Conservation (phyloP, 1,140 invertebrate species). For the Drosophila ambigua region DNA sequence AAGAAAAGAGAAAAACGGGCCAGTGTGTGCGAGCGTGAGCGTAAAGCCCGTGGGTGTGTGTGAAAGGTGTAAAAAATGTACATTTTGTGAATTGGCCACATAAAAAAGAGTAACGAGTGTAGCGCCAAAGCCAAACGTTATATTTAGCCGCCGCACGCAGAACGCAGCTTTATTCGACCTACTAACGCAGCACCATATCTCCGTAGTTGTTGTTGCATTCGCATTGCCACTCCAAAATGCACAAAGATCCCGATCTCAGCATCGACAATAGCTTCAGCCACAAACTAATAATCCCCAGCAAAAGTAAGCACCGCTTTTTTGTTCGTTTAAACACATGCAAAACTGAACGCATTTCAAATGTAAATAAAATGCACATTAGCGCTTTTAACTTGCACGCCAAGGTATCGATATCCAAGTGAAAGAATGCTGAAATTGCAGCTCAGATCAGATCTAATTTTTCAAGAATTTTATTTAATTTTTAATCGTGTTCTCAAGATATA, state of each 20-base stretch:
- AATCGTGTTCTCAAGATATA: too few species aligned
- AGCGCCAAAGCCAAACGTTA: constrained; percentile 70
- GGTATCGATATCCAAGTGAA: constrained; percentile 53
- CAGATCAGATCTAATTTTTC: background rate
- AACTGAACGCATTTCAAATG: constrained; percentile 16
- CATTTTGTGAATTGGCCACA: constrained; percentile 77
- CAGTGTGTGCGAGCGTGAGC: constrained; percentile 53
- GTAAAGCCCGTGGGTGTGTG: constrained; percentile 71
- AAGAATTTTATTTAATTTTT: too few species aligned
- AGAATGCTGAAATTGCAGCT: background rate
- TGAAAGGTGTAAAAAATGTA: constrained; percentile 80
- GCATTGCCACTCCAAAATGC: constrained; percentile 62
- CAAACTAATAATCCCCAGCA: constrained; percentile 55
- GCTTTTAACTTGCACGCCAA: constrained; percentile 51
- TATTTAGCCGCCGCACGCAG: constrained; percentile 66
- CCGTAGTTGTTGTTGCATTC: constrained; percentile 50
- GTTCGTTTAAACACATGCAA: constrained; percentile 32
- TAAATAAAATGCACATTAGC: constrained; percentile 21
- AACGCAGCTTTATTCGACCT: constrained; percentile 49
- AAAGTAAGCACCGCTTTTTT: constrained; percentile 57
- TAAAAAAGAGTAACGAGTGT: constrained; percentile 77
- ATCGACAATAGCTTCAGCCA: constrained; percentile 37
- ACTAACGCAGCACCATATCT: constrained; percentile 54
- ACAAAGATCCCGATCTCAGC: constrained; percentile 68
- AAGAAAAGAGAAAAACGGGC: constrained; percentile 42